Conservation (phyloP, 2,113 vertebrate genomes). For the Coptodon rendalli region DNA sequence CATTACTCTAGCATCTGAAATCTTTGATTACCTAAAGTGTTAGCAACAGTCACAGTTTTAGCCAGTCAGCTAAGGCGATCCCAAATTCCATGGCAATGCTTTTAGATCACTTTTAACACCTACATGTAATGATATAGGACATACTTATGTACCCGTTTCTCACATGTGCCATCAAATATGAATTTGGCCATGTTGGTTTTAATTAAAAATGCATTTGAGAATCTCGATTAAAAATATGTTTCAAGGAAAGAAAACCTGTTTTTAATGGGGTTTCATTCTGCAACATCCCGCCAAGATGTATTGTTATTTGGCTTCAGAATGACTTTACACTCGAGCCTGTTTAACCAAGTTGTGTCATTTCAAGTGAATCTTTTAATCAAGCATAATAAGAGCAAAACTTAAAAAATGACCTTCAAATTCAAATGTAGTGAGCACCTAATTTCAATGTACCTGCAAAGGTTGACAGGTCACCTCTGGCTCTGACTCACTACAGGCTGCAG, state of each 20-base stretch:
- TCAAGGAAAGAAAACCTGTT: background rate
- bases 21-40: background rate
- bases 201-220: background rate
- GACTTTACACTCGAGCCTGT: background rate
- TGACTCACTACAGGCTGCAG: background rate
- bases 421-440: background rate
- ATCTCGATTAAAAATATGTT: background rate
- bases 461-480: background rate
- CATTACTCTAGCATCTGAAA: background rate
- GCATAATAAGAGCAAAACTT: background rate
- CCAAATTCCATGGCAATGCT: background rate
- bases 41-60: background rate
- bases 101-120: background rate
- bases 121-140: background rate
- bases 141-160: background rate
- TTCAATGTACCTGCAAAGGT: constrained; percentile 42
- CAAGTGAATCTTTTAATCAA: background rate
- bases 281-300: background rate
- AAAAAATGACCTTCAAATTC: background rate
- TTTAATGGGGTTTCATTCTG: background rate
- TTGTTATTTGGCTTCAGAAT: background rate
- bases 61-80: background rate
- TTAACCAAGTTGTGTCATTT: background rate
- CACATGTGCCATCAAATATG: background rate
- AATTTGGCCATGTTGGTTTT: background rate